Evolutionary conservation across 1,140 invertebrate genomes (phyloP).

Genomic region (Eufriesea mexicana): DNA sequence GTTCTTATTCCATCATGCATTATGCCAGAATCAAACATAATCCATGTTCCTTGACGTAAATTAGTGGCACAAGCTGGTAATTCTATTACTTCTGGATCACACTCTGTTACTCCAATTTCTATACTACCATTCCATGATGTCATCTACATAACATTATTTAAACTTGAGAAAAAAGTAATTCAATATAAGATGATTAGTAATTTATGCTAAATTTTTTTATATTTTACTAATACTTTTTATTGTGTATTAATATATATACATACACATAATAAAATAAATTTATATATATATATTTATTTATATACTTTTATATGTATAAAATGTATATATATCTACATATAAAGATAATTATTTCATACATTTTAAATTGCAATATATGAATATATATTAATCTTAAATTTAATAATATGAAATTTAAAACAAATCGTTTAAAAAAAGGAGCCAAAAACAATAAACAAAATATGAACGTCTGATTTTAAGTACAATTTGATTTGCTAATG

Average conservation of each 20-base stretch:
- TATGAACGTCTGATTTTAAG: not conserved
- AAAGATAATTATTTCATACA: not conserved
- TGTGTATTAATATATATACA: too few species aligned
- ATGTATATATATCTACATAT: too few species aligned
- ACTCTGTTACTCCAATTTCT: constrained; percentile 94
- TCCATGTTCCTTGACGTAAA: constrained; percentile 93
- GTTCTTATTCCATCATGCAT: constrained; percentile 91
- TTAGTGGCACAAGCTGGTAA: constrained; percentile 93
- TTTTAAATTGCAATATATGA: not conserved
- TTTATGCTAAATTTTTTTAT: not conserved
- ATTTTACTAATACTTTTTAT: not conserved
- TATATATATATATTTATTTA: too few species aligned
- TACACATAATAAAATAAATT: too few species aligned
- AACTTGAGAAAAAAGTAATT: not conserved
- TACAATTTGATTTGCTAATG: not conserved
- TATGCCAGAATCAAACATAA: constrained; percentile 93
- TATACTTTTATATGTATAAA: too few species aligned
- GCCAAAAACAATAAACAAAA: not conserved
- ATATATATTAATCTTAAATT: not conserved
- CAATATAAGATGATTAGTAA: not conserved
- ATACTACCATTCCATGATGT: constrained; percentile 95
- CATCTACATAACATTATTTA: constrained; percentile 81
- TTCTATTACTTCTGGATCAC: constrained; percentile 91
- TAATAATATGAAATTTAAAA: not conserved
- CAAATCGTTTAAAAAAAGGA: not conserved